phyloP scores from a whole-genome alignment of 2,888 invertebrate species.

The Cephus spinipes region DNA sequence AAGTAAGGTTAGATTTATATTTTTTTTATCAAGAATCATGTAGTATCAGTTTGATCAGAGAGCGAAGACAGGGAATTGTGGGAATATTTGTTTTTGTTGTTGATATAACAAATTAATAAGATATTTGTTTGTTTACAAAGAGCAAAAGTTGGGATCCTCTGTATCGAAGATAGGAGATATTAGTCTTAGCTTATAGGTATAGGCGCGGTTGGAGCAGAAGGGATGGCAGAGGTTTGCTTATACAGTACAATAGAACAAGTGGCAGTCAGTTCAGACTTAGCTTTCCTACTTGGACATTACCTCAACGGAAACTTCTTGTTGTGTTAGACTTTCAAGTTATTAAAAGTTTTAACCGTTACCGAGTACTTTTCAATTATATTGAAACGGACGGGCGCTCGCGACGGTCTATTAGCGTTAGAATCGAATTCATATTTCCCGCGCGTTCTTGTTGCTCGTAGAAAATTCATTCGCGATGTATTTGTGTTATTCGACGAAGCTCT shows the following conservation, averaged over 20 bases:
- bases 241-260: slow-evolving; percentile 33
- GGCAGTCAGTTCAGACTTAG: slow-evolving; percentile 33
- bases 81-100: neutral
- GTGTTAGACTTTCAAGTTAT: neutral
- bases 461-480: neutral
- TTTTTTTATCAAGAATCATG: neutral
- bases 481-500: neutral
- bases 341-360: neutral
- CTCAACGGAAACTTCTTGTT: neutral
- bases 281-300: slow-evolving; percentile 4
- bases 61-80: neutral
- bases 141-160: slow-evolving; percentile 26
- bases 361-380: too few relatives aligned
- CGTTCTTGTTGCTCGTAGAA: neutral
- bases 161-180: slow-evolving; percentile 32
- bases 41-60: neutral
- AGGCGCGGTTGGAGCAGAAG: slow-evolving; percentile 43
- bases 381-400: too few relatives aligned
- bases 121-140: neutral
- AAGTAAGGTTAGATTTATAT: neutral
- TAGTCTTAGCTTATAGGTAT: slow-evolving; percentile 35
- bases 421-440: neutral
- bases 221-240: slow-evolving; percentile 28
- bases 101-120: neutral
- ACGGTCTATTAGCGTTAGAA: neutral